Evolutionary conservation across 2,888 invertebrate genomes (phyloP).

Genomic region (Acanthosepion esculentum): DNA sequence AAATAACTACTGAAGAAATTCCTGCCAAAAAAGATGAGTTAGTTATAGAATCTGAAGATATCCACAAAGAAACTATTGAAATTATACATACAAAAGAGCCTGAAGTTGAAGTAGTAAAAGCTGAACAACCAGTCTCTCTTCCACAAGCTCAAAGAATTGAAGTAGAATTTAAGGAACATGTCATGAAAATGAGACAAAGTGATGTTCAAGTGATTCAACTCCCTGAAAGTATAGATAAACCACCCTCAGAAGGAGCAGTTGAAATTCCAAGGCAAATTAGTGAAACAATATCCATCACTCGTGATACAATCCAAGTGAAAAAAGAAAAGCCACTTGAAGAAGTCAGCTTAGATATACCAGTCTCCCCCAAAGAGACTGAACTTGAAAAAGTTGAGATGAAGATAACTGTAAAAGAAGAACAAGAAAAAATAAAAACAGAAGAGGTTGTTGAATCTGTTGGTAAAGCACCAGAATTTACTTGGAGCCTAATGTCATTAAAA

Average conservation of each 20-base stretch:
- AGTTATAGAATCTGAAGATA: constrained; percentile 54
- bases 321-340: constrained; percentile 60
- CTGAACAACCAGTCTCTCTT: constrained; percentile 52
- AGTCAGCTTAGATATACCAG: constrained; percentile 40
- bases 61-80: constrained; percentile 69
- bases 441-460: constrained; percentile 65
- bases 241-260: constrained; percentile 52
- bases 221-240: constrained; percentile 40
- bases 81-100: constrained; percentile 64
- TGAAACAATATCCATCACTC: background rate
- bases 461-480: constrained; percentile 85
- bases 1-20: constrained; percentile 64
- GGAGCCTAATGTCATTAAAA: constrained; percentile 82
- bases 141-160: constrained; percentile 65
- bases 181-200: constrained; percentile 59
- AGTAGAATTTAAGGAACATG: constrained; percentile 66
- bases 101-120: constrained; percentile 55
- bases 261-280: constrained; percentile 58
- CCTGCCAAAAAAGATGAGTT: constrained; percentile 54
- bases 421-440: constrained; percentile 54
- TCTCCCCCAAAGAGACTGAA: constrained; percentile 45
- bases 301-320: constrained; percentile 49
- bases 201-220: constrained; percentile 54
- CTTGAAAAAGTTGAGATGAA: constrained; percentile 55
- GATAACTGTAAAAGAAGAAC: constrained; percentile 53